A percentile compares a stretch with the other conserved stretches of the same genome.
Conservation (phyloP, 2,797 vertebrate genomes). For the Allobates femoralis region DNA sequence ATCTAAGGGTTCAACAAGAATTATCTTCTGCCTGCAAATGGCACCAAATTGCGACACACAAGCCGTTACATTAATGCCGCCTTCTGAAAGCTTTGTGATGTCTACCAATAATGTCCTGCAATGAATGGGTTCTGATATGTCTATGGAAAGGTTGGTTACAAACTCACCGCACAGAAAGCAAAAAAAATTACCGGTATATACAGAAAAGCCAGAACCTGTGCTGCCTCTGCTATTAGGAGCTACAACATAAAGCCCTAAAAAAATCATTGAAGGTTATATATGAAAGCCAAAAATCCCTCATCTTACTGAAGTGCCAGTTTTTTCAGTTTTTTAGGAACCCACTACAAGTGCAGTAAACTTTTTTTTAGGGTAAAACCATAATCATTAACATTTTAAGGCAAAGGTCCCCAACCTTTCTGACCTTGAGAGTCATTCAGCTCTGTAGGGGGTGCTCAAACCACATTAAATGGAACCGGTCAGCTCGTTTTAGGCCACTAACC, state of each 20-base stretch:
- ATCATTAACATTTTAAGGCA: no score
- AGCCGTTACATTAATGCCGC: slow-evolving; percentile 69
- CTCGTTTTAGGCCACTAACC: no score
- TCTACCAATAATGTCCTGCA: slow-evolving; percentile 65
- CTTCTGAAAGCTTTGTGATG: slow-evolving; percentile 72
- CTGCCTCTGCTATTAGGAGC: background rate
- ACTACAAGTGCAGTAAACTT: no score
- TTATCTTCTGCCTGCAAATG: slow-evolving; percentile 69
- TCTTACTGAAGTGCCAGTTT: no score
- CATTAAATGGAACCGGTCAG: no score
- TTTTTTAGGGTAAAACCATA: no score
- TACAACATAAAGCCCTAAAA: background rate
- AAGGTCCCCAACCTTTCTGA: no score
- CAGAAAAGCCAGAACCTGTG: background rate
- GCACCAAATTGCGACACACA: slow-evolving; percentile 66
- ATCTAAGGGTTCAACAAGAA: slow-evolving; percentile 42
- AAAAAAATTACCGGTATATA: background rate
- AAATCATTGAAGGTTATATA: no score
- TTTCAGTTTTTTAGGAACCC: no score
- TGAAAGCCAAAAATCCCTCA: no score
- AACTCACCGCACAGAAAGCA: background rate
- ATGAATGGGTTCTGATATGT: slow-evolving; percentile 68
- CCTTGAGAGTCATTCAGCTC: no score
- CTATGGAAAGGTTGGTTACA: slow-evolving; percentile 59
- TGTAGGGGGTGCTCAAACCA: no score